Percentiles rank a stretch among this genome's conserved stretches.
Conservation (phyloP, 2,113 vertebrate species). For the Amphilophus citrinellus region DNA sequence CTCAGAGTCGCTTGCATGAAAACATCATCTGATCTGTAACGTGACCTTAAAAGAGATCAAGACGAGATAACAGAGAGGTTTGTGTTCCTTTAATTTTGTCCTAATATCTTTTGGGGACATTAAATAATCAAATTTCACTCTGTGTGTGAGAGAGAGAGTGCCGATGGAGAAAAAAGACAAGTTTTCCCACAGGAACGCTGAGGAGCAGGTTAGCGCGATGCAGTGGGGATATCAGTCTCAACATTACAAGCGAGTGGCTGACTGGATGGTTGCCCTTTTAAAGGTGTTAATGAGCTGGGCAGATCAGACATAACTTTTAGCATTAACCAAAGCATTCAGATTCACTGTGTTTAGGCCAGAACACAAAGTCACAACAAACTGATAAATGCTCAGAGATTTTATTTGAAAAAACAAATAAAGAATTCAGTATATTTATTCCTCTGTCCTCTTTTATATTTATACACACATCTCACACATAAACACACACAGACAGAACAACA, state of each 20-base stretch:
- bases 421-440: neutral
- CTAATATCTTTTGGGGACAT: slow-evolving; percentile 65
- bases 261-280: neutral
- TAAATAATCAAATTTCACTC: slow-evolving; percentile 68
- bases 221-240: neutral
- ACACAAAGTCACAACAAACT: neutral
- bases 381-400: neutral
- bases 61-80: slow-evolving; percentile 44
- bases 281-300: neutral
- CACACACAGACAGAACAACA: neutral
- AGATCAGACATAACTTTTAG: neutral
- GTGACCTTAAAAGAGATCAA: slow-evolving; percentile 31
- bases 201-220: neutral
- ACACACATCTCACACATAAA: neutral
- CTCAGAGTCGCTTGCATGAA: slow-evolving; percentile 1
- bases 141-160: neutral
- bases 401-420: neutral
- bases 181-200: slow-evolving; percentile 52
- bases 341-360: neutral
- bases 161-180: slow-evolving; percentile 4
- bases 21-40: slow-evolving; percentile 39
- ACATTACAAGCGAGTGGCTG: neutral
- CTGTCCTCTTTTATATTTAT: neutral
- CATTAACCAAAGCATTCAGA: neutral
- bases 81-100: slow-evolving; percentile 71